Conservation (phyloP, 2,888 invertebrate genomes). For the Oeneis ivallda region DNA sequence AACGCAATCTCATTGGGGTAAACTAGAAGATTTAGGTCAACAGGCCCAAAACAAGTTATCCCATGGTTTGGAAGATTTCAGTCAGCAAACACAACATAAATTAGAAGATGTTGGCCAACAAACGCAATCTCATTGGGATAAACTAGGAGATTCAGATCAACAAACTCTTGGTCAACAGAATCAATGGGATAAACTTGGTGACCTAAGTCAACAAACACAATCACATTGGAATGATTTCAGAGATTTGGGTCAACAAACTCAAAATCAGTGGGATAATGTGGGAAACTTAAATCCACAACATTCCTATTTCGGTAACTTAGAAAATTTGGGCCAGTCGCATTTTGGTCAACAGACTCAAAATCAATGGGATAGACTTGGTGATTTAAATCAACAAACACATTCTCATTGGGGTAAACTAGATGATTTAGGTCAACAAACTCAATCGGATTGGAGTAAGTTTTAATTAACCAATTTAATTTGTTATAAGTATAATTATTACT, state of each 20-base stretch:
- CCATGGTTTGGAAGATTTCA: constrained; percentile 31
- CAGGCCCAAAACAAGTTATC: constrained; percentile 25
- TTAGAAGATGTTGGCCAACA: constrained; percentile 43
- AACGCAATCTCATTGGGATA: constrained; percentile 37
- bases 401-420: constrained; percentile 36
- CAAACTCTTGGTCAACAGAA: constrained; percentile 48
- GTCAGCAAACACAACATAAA: constrained; percentile 45
- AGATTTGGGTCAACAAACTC: constrained; percentile 47
- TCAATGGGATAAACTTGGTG: constrained; percentile 47
- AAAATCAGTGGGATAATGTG: constrained; percentile 44
- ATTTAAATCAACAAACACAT: constrained; percentile 47
- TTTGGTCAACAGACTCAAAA: constrained; percentile 46
- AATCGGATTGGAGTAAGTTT: constrained; percentile 14
- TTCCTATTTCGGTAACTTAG: constrained; percentile 41
- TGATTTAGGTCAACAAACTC: constrained; percentile 44
- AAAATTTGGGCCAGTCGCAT: constrained; percentile 44
- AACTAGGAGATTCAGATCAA: constrained; percentile 38
- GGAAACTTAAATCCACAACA: constrained; percentile 44
- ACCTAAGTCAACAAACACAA: constrained; percentile 52
- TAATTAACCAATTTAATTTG: not conserved
- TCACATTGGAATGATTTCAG: constrained; percentile 39
- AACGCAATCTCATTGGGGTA: constrained; percentile 43
- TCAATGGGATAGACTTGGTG: constrained; percentile 43
- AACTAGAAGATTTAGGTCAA: constrained; percentile 42
- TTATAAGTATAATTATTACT: constrained; percentile 5